A percentile compares a stretch with the other conserved stretches of the same genome.
phyloP scores from a whole-genome alignment of 2,113 vertebrate species.

The Mesitornis unicolor region DNA sequence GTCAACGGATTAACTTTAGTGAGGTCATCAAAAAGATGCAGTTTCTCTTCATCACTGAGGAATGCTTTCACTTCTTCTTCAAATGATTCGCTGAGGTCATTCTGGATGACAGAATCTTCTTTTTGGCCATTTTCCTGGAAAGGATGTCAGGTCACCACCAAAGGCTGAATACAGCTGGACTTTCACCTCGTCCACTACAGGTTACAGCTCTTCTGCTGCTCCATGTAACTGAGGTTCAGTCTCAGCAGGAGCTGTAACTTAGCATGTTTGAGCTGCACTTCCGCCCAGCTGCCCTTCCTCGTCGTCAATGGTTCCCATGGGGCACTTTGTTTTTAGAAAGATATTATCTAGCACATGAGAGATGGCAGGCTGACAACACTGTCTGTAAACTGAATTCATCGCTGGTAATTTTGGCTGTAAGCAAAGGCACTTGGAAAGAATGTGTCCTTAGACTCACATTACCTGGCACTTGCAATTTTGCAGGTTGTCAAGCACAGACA shows the following conservation, averaged over 20 bases:
- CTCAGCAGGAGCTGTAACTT: background rate
- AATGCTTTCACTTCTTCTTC: conserved; percentile 84
- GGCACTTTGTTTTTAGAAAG: background rate
- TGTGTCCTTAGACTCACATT: background rate
- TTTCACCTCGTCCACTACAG: background rate
- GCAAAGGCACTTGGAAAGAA: background rate
- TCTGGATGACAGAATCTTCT: background rate
- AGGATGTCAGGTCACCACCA: background rate
- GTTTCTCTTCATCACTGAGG: conserved; percentile 78
- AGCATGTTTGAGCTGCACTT: background rate
- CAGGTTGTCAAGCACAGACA: background rate
- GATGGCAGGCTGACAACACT: background rate
- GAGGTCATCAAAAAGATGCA: conserved; percentile 91
- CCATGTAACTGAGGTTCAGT: background rate
- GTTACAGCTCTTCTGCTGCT: background rate
- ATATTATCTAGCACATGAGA: background rate
- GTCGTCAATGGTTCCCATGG: background rate
- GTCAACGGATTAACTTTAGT: conserved; percentile 95
- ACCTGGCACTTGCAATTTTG: background rate
- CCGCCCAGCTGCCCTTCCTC: background rate
- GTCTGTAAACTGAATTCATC: background rate
- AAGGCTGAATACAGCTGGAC: background rate
- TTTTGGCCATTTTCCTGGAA: conserved; percentile 71
- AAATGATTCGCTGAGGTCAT: conserved; percentile 66
- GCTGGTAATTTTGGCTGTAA: background rate